A percentile compares a stretch with the other conserved stretches of the same genome.
Evolutionary conservation across 2,888 invertebrate species (phyloP).

Genomic region (Thymelicus lineola): DNA sequence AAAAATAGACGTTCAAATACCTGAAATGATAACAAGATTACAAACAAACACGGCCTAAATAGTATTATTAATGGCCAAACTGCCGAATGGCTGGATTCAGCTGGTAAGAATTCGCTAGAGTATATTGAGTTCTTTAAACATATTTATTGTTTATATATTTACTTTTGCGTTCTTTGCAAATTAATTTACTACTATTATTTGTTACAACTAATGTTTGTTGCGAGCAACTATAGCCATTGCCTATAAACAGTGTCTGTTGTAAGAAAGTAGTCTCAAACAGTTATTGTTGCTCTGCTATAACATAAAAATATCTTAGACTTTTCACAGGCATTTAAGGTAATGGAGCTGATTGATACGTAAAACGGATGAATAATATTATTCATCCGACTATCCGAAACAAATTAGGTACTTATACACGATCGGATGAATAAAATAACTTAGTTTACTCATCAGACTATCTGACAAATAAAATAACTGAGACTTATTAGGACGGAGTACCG

Average conservation of each 20-base stretch:
- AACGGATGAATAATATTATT: no score
- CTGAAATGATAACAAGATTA: constrained; percentile 59
- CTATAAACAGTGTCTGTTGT: not conserved
- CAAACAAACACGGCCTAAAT: constrained; percentile 58
- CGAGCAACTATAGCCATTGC: not conserved
- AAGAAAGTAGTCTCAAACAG: not conserved
- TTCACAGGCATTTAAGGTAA: not conserved
- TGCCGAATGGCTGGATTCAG: constrained; percentile 86
- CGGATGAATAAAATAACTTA: no score
- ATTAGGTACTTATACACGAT: no score
- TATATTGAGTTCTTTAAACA: constrained; percentile 46
- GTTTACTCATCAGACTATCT: no score
- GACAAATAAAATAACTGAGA: no score
- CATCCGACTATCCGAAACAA: no score
- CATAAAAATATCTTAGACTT: not conserved
- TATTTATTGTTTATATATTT: constrained; percentile 64
- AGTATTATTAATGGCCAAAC: constrained; percentile 78
- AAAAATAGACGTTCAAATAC: constrained; percentile 42
- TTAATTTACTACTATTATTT: not conserved
- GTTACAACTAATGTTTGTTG: not conserved
- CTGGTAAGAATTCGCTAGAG: constrained; percentile 67
- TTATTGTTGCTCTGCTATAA: not conserved
- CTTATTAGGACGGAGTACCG: no score
- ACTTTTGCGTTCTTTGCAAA: constrained; percentile 57
- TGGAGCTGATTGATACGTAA: no score